phyloP scores from a whole-genome alignment of 2,113 vertebrate species.

The Macrotus californicus region DNA sequence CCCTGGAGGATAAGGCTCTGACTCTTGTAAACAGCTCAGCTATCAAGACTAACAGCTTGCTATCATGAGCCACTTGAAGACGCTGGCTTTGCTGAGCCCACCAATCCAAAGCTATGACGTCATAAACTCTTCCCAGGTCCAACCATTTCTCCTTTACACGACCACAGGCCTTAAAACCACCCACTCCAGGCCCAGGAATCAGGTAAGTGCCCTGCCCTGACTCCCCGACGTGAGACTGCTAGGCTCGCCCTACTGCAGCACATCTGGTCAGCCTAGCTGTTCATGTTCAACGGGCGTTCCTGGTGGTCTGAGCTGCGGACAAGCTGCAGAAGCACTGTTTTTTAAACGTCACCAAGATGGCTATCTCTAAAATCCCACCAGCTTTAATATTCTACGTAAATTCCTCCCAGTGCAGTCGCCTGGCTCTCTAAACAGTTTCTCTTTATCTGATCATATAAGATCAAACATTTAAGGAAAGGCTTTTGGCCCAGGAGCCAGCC shows the following conservation, averaged over 20 bases:
- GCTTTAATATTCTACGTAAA: neutral
- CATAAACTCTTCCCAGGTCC: neutral
- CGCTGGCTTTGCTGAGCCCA: fast-evolving
- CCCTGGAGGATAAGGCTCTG: neutral
- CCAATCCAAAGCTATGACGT: neutral
- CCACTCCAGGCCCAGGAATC: neutral
- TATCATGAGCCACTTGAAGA: neutral
- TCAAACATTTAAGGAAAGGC: neutral
- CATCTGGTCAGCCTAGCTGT: neutral
- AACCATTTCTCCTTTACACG: neutral
- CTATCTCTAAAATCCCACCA: neutral
- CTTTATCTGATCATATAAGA: neutral
- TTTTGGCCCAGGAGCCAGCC: neutral
- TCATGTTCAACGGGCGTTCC: neutral
- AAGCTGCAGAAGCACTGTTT: neutral
- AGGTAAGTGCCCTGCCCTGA: neutral
- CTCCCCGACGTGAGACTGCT: neutral
- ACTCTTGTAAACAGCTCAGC: neutral
- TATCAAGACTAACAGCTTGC: neutral
- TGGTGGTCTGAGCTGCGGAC: neutral
- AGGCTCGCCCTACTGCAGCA: neutral
- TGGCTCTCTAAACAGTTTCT: neutral
- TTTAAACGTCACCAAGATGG: neutral
- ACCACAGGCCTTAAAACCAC: neutral
- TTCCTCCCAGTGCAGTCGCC: neutral